These are phyloP conservation scores for Machimus rusticus DNA, from an alignment of 2,888 invertebrate genomes.

Conservation along the genomic window DNA sequence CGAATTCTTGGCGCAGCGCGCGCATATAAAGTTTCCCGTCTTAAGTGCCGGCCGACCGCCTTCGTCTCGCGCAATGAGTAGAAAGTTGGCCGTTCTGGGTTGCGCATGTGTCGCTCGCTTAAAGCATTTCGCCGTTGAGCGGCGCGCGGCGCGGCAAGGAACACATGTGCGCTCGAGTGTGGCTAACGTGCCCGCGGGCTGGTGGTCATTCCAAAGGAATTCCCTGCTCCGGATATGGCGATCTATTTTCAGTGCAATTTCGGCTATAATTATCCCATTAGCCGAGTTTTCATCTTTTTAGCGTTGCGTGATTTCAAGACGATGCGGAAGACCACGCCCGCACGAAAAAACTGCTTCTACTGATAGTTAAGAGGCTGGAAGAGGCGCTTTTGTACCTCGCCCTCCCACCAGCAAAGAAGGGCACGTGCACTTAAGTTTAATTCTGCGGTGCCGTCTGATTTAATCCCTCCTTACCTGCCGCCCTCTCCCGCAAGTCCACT, in stretches of 20 bases:
- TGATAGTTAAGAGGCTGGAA: not conserved
- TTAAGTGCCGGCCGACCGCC: not conserved
- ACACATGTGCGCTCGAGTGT: not conserved
- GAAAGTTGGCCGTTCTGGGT: not conserved
- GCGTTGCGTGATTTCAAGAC: not conserved
- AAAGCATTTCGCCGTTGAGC: not conserved
- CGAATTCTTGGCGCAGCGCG: constrained; percentile 1
- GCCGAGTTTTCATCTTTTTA: not conserved
- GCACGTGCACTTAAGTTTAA: not conserved
- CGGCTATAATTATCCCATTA: constrained; percentile 3
- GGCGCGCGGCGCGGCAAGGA: not conserved
- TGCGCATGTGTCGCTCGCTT: not conserved
- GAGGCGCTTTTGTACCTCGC: not conserved
- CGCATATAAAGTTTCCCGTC: not conserved
- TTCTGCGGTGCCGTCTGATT: not conserved
- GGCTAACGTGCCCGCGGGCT: not conserved
- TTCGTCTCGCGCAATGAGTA: not conserved
- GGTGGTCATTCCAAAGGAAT: not conserved
- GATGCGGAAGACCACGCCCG: not conserved
- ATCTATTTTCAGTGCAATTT: not conserved
- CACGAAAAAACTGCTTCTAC: not conserved
- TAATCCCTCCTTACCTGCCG: not conserved
- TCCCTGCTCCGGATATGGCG: not conserved
- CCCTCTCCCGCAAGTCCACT: not conserved
- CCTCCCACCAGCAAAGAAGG: not conserved